Conservation (phyloP, 2,113 vertebrate genomes). For the Lophotis ruficrista region DNA sequence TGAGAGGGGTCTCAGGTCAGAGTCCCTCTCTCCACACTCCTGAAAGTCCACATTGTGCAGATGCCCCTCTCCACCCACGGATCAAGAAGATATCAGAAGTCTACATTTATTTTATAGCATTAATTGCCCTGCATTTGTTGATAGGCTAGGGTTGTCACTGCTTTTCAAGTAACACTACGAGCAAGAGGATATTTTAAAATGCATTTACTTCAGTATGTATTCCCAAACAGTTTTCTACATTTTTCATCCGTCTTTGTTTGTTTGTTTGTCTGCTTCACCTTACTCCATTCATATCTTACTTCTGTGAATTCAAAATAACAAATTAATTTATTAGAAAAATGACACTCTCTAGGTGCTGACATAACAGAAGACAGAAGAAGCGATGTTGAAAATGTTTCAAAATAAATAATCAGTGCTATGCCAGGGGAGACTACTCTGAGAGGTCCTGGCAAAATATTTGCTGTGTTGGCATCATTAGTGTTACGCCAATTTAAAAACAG, state of each 20-base stretch:
- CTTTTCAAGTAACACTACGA: not conserved
- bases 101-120: not conserved
- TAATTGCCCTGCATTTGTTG: not conserved
- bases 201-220: not conserved
- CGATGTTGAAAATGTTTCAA: not conserved
- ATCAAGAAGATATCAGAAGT: not conserved
- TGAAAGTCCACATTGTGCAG: not conserved
- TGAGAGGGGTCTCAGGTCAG: not conserved
- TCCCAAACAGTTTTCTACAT: not conserved
- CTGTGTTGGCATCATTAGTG: not conserved
- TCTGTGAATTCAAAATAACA: not conserved
- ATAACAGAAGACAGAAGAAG: not conserved
- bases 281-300: not conserved
- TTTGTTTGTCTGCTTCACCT: not conserved
- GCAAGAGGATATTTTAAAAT: not conserved
- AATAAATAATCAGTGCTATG: not conserved
- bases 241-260: not conserved
- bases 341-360: not conserved
- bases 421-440: not conserved
- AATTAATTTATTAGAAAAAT: constrained; percentile 21
- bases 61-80: not conserved
- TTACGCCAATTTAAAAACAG: not conserved
- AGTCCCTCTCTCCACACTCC: not conserved
- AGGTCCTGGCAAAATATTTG: not conserved
- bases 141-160: not conserved